phyloP scores from a whole-genome alignment of 2,113 vertebrate species.

The Electrona antarctica region DNA sequence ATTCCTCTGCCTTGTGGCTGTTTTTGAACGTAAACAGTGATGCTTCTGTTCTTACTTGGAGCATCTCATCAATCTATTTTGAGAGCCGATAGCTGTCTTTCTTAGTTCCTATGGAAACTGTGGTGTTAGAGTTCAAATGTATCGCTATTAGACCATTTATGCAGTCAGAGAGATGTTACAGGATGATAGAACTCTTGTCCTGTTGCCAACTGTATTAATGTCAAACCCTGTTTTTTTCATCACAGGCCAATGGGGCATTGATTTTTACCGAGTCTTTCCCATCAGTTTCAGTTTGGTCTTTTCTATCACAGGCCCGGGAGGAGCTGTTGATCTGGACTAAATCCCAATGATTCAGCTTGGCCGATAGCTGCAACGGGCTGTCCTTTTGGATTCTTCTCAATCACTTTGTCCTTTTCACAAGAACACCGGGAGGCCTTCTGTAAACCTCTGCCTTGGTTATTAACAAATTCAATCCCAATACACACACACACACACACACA shows the following conservation, averaged over 20 bases:
- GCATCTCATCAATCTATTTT: constrained; percentile 49
- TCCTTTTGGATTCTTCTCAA: constrained; percentile 63
- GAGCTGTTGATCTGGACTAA: constrained; percentile 38
- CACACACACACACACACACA: constrained; percentile 4
- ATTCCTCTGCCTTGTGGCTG: constrained; percentile 12
- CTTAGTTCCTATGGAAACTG: constrained; percentile 78
- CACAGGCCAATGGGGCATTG: constrained; percentile 18
- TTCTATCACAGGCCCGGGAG: constrained; percentile 26
- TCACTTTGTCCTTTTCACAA: constrained; percentile 71
- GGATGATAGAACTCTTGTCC: constrained; percentile 31
- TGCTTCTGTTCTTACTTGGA: constrained; percentile 26
- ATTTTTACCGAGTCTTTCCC: constrained; percentile 15
- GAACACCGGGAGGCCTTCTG: constrained; percentile 42
- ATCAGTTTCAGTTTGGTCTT: constrained; percentile 28
- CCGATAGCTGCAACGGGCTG: constrained; percentile 56
- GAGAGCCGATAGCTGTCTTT: constrained; percentile 38
- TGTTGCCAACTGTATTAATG: constrained; percentile 8
- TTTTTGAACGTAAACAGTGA: constrained; percentile 49
- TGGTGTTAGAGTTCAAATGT: constrained; percentile 59
- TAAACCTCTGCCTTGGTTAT: constrained; percentile 27
- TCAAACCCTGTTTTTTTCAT: constrained; percentile 36
- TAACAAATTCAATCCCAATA: constrained; percentile 51
- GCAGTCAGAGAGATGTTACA: constrained; percentile 26
- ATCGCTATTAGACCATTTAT: constrained; percentile 52
- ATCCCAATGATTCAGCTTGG: constrained; percentile 44